A percentile compares a stretch with the other conserved stretches of the same genome.
phyloP scores from a whole-genome alignment of 1,140 invertebrate genomes.

The Pogonognathellus flavescens region DNA sequence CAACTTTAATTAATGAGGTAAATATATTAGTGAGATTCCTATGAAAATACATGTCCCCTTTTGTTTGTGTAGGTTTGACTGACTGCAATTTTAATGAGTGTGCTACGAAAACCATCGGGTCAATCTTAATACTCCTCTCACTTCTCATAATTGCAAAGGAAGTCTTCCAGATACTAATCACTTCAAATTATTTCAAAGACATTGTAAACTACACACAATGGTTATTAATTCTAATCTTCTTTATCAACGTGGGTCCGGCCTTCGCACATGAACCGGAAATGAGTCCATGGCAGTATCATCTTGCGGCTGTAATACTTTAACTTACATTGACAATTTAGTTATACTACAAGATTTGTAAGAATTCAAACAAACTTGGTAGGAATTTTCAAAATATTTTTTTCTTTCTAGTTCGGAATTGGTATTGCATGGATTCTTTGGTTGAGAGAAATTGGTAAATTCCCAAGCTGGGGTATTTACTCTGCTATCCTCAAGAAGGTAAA shows the following conservation, averaged over 20 bases:
- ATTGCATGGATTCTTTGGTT: conserved; percentile 58
- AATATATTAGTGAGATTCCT: no score
- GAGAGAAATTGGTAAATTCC: conserved; percentile 56
- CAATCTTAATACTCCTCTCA: conserved; percentile 23
- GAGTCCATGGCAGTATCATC: conserved; percentile 34
- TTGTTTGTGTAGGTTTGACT: conserved; percentile 1
- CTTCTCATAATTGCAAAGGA: conserved; percentile 51
- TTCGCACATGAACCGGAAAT: conserved; percentile 30
- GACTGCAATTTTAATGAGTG: conserved; percentile 52
- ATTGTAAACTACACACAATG: conserved; percentile 50
- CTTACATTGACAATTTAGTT: conserved; percentile 17
- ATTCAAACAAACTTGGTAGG: neutral
- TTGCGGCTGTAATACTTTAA: conserved; percentile 55
- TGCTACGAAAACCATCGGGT: neutral
- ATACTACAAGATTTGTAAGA: neutral
- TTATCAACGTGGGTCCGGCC: conserved; percentile 45
- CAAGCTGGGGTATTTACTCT: conserved; percentile 54
- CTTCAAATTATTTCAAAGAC: conserved; percentile 22
- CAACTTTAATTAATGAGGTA: no score
- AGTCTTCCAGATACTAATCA: conserved; percentile 53
- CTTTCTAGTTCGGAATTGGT: conserved; percentile 50
- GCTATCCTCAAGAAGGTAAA: conserved; percentile 38
- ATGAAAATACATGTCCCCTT: neutral
- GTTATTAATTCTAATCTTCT: conserved; percentile 36
- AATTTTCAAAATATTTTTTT: neutral